phyloP scores from a whole-genome alignment of 2,113 vertebrate species.

The Caloenas nicobarica region DNA sequence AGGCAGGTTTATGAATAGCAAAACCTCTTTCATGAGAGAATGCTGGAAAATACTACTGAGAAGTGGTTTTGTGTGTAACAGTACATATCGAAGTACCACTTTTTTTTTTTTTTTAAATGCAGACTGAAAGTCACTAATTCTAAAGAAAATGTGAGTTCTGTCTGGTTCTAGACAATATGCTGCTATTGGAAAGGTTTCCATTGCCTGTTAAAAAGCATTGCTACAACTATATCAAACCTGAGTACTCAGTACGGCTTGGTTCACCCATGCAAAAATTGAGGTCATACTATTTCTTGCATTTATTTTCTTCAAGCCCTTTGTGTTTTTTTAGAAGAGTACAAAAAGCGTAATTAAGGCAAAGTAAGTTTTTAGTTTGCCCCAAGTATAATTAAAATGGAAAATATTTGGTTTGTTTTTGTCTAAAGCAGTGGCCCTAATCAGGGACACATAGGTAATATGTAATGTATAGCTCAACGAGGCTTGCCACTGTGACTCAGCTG shows the following conservation, averaged over 20 bases:
- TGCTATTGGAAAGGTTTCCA: neutral
- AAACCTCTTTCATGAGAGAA: neutral
- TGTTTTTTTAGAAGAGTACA: neutral
- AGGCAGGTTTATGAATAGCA: neutral
- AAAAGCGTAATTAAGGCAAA: neutral
- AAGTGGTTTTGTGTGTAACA: neutral
- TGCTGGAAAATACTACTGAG: neutral
- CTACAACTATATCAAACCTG: neutral
- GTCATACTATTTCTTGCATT: neutral
- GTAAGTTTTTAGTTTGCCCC: neutral
- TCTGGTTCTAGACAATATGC: neutral
- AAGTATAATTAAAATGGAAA: neutral
- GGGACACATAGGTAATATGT: neutral
- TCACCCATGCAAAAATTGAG: neutral
- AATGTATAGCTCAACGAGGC: neutral
- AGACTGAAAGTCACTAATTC: neutral
- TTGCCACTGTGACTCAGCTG: neutral
- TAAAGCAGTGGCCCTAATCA: neutral
- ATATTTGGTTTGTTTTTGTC: neutral
- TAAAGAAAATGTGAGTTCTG: neutral
- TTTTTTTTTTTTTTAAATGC: neutral
- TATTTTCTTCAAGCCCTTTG: neutral
- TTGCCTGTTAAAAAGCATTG: neutral
- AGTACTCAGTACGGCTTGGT: too few relatives aligned
- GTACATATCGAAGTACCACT: neutral